Evolutionary conservation across 1,140 invertebrate genomes (phyloP).

Genomic region (Pantala flavescens): DNA sequence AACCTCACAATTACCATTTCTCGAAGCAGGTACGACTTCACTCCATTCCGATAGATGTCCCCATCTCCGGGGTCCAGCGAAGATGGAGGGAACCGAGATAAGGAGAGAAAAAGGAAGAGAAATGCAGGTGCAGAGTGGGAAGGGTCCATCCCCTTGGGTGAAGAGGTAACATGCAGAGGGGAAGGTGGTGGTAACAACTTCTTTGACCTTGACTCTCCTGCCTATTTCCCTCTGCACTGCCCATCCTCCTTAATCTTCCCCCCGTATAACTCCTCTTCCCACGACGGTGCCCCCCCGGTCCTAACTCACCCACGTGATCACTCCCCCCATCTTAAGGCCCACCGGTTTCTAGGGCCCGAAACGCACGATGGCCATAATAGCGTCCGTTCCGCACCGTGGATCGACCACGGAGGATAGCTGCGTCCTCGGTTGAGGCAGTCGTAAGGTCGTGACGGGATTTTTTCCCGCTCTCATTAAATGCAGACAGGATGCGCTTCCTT

Average conservation of each 20-base stretch:
- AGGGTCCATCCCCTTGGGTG: not conserved
- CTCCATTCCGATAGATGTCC: no score
- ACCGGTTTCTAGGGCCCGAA: not conserved
- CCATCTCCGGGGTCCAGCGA: no score
- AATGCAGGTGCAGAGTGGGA: not conserved
- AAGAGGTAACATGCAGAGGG: no score
- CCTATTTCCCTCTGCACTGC: not conserved
- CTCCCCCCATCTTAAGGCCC: not conserved
- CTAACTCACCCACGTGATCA: not conserved
- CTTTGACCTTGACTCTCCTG: not conserved
- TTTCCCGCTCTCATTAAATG: not conserved
- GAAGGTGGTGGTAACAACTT: not conserved
- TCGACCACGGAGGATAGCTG: not conserved
- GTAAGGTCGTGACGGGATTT: not conserved
- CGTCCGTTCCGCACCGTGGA: not conserved
- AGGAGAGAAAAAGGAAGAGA: not conserved
- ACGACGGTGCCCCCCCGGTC: not conserved
- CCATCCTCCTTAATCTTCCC: not conserved
- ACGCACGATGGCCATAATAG: not conserved
- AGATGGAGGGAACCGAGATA: not conserved
- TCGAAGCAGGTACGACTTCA: no score
- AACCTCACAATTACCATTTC: no score
- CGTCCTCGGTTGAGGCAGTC: not conserved
- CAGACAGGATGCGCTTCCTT: no score
- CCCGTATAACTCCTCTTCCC: not conserved